Base-by-base conservation (phyloP, 2,888 invertebrate genomes). In the Phyllotreta cruciferae region DNA sequence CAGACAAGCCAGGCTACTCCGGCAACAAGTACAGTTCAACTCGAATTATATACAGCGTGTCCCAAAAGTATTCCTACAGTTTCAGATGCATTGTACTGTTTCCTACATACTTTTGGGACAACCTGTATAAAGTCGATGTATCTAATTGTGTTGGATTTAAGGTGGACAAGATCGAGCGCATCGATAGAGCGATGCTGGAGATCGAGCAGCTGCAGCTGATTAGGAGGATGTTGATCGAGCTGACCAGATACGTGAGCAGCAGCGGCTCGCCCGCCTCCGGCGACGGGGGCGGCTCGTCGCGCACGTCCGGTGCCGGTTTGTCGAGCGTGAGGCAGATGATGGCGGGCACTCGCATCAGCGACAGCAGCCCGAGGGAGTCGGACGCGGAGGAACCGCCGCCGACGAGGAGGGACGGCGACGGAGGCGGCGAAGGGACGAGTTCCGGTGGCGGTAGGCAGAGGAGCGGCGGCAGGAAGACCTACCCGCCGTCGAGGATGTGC, bases 211-310 rank as follows among this genome's bases (percentile, higher is more conserved):
- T 89, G 71, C 85, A 86, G 68, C 84, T 87, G 70, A 83, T 90
- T 57, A 84, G 88, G 6, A 82, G 81, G 37, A 85, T 89, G 84
- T 87, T 89, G 83, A 85, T 87, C 63, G 86, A 87, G 73, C 80
- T 90, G 64, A 85, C 87, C 24, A 79, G 85, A 41, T 85, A 87
- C 58, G 85, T 89, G 69, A 79, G 85, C 10, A 70, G 69, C 34
- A 66, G 63, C 77, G 82, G 69, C 75, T 35, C 35, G 14, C 37
- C 50, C 8, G 37, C 8, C 35, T 7, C 13, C 9, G 39, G 10
- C 6, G 58, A 45, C 10, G 39, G 10, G 6, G 58, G 54, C 10
- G 55, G 49, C 24, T 52, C 52, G 0, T 37, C 37, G 83, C 84
- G 70, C n/a, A 56, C 36, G 1, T 58, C 47, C 9, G 74, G 71